Base-by-base conservation (phyloP, 2,113 vertebrate genomes). In the Psephotus haematonotus region DNA sequence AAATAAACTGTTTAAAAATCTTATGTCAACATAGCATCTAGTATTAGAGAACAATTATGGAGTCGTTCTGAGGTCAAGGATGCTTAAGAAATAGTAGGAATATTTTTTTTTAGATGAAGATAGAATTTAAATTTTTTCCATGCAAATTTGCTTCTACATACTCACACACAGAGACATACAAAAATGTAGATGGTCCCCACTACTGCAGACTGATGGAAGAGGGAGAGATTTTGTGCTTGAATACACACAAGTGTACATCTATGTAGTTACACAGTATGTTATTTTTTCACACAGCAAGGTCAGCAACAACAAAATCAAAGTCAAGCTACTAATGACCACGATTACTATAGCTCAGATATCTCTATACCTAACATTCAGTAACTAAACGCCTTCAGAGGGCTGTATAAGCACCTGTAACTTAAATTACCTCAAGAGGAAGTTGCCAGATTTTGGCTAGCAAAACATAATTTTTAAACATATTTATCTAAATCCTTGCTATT, bases 141-240 rank as follows among this genome's bases (percentile, higher is more conserved):
- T 17, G 5, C 0, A 28, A 9, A 44, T 75, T 89, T 78, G 4
- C 3, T 70, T 87, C 67, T 72, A 29, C 6, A 29, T 12, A 62
- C 3, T 39, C 2, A n/a, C 4, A 59, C 1, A 44, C 4, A 35
- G 1, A 68, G 8, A 75, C 5, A 53, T 4, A 27, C 2, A 65
- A 4, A 74, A 20, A 79, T 44, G 63, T 2, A 55, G 19, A 44
- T 52, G 10, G 17, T 47, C 3, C 18, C 23, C 31, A 49, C 37
- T 70, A 28, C 22, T 49, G 4, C 12, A 59, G 20, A 27, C 17
- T 62, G 7, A 19, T 62, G 17, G 8, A 68, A 94, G 83, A 47
- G 10, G 14, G 74, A 70, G 47, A 43, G 5, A 18, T 24, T 33
- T 49, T 13, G 23, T 43, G 5, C 44, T 72, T 60, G 27, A 82